Evolutionary conservation across 2,888 invertebrate species (phyloP).

Genomic region (Eilema griseolum): DNA sequence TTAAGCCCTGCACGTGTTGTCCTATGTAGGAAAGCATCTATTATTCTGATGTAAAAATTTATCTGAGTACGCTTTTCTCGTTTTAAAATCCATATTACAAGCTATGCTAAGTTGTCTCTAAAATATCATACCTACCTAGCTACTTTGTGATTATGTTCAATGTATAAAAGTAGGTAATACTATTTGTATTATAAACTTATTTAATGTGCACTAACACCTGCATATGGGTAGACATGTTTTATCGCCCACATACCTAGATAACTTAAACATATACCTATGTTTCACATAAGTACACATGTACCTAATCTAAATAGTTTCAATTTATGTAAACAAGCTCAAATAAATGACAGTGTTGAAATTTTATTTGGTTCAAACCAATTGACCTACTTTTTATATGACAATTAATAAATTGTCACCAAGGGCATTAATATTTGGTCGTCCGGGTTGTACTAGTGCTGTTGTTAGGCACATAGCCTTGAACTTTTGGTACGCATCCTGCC

Average conservation of each 20-base stretch:
- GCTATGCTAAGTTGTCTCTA: no score
- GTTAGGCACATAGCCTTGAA: slow-evolving; percentile 56
- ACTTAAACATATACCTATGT: background rate
- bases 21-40: no score
- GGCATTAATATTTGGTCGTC: slow-evolving; percentile 37
- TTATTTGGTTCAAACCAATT: slow-evolving; percentile 55
- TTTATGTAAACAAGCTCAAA: slow-evolving; percentile 77
- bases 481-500: slow-evolving; percentile 55
- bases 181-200: no score
- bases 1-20: no score
- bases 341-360: slow-evolving; percentile 66
- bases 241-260: background rate
- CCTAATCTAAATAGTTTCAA: slow-evolving; percentile 58
- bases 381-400: slow-evolving; percentile 48
- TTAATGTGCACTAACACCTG: no score
- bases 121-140: no score
- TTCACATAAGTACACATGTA: slow-evolving; percentile 1
- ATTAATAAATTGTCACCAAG: slow-evolving; percentile 49
- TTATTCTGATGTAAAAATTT: no score
- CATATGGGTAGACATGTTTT: no score
- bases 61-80: no score
- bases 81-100: no score
- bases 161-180: no score
- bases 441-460: slow-evolving; percentile 33
- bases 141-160: no score